Evolutionary conservation across 2,113 vertebrate genomes (phyloP).

Genomic region (Ameiurus melas): DNA sequence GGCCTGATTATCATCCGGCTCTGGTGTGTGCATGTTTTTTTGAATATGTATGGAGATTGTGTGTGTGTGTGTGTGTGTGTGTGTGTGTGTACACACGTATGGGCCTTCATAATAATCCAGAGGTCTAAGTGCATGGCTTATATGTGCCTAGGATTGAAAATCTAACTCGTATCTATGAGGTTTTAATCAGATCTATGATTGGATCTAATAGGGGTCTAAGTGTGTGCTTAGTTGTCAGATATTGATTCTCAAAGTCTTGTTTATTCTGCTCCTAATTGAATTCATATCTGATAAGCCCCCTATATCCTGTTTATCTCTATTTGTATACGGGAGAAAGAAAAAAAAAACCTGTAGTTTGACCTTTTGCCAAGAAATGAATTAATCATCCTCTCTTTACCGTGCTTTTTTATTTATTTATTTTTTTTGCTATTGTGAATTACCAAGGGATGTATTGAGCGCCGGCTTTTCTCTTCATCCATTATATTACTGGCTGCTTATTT

Average conservation of each 20-base stretch:
- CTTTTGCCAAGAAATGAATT: conserved; percentile 29
- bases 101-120: neutral
- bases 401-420: neutral
- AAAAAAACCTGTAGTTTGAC: conserved; percentile 11
- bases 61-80: conserved; percentile 5
- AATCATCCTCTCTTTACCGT: conserved; percentile 2
- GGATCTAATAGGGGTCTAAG: neutral
- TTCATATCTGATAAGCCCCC: neutral
- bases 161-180: neutral
- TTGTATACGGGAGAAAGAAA: neutral
- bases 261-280: neutral
- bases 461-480: conserved; percentile 22
- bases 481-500: conserved; percentile 17
- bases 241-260: neutral
- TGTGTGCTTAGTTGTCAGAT: conserved; percentile 9
- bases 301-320: conserved; percentile 5
- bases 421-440: neutral
- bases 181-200: conserved; percentile 26
- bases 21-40: neutral
- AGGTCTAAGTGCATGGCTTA: neutral
- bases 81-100: neutral
- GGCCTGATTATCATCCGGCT: conserved; percentile 45
- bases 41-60: conserved; percentile 23
- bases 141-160: neutral
- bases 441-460: neutral